Evolutionary conservation across 2,797 vertebrate genomes (phyloP).

Genomic region (Benthosema pterotum): DNA sequence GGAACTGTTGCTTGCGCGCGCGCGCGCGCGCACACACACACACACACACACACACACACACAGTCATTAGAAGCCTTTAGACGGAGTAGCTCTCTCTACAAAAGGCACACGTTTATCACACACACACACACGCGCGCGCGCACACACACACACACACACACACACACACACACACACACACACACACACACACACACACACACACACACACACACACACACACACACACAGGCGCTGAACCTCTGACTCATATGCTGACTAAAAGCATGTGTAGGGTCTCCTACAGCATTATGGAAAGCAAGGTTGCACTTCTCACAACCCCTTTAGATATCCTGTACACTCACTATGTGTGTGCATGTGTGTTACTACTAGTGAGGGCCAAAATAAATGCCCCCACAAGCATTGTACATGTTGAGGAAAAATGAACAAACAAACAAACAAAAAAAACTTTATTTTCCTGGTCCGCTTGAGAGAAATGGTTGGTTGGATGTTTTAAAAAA

Average conservation of each 20-base stretch:
- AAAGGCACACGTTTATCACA: constrained; percentile 2
- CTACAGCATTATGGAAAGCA: constrained; percentile 33
- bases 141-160: constrained; percentile 32
- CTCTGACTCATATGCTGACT: constrained; percentile 66
- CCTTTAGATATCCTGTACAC: constrained; percentile 43
- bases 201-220: constrained; percentile 31
- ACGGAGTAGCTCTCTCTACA: no score
- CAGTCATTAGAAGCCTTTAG: not conserved
- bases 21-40: not conserved
- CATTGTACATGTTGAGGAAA: no score
- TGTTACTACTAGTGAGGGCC: not conserved
- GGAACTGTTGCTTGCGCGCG: constrained; percentile 4
- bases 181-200: constrained; percentile 29
- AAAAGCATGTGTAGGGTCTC: constrained; percentile 43
- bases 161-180: constrained; percentile 30
- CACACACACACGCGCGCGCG: constrained; percentile 32
- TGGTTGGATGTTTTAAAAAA: no score
- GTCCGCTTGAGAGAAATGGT: no score
- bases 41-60: constrained; percentile 26
- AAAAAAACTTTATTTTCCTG: no score
- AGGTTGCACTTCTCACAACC: constrained; percentile 49
- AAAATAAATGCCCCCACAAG: no score
- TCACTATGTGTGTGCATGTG: constrained; percentile 23
- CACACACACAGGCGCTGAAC: constrained; percentile 30
- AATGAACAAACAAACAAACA: no score